These are phyloP conservation scores for Tachina grossa DNA, from an alignment of 2,888 invertebrate species.

Conservation along the genomic window DNA sequence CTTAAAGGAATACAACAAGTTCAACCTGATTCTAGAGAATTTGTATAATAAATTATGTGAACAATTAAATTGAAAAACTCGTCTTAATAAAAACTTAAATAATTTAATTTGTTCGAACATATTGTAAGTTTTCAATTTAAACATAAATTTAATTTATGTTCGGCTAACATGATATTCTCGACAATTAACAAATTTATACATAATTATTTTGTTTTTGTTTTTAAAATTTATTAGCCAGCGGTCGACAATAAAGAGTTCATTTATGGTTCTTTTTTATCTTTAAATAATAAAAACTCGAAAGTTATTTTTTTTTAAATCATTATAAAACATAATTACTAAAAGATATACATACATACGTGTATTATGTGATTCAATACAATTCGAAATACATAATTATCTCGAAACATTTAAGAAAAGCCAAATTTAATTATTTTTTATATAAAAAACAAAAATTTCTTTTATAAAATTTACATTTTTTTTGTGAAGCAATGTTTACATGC, in stretches of 20 bases:
- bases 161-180: conserved; percentile 22
- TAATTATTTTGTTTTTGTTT: conserved; percentile 22
- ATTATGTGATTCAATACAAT: conserved; percentile 14
- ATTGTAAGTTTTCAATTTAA: no score
- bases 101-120: no score
- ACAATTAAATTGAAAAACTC: no score
- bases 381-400: neutral
- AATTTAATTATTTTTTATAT: no score
- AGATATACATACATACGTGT: neutral
- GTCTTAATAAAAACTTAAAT: no score
- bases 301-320: neutral
- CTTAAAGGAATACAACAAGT: no score
- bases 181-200: conserved; percentile 17
- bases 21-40: no score
- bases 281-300: neutral
- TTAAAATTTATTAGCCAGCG: conserved; percentile 1
- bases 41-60: no score
- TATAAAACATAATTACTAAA: neutral
- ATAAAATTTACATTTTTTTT: no score
- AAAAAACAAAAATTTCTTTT: no score
- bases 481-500: no score
- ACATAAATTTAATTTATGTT: neutral
- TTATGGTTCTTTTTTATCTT: conserved; percentile 15
- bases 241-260: neutral
- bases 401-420: no score